Percentiles rank a stretch among this genome's conserved stretches.
Conservation (phyloP, 92 coral and sea anemone genomes). For the Porites rus region DNA sequence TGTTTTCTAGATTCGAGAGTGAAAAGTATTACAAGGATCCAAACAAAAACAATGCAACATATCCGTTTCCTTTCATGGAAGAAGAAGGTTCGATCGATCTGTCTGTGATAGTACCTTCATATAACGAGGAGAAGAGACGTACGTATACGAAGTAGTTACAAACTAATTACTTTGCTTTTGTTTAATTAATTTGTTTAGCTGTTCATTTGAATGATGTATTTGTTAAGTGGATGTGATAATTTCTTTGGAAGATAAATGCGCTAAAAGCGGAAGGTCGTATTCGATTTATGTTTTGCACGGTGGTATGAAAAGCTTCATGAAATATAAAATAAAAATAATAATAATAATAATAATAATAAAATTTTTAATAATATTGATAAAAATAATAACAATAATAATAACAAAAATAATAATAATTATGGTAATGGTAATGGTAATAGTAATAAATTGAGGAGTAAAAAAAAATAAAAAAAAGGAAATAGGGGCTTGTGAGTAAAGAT, state of each 20-base stretch:
- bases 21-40: constrained; percentile 97
- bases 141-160: constrained; percentile 39
- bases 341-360: too few species aligned
- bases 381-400: too few species aligned
- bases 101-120: constrained; percentile 92
- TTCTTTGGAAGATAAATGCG: not conserved
- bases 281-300: too few species aligned
- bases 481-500: too few species aligned
- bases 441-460: too few species aligned
- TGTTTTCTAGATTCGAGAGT: constrained; percentile 80
- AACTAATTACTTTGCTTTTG: not conserved
- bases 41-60: constrained; percentile 87
- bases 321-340: too few species aligned
- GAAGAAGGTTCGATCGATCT: constrained; percentile 91
- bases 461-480: too few species aligned
- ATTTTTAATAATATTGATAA: too few species aligned
- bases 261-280: too few species aligned
- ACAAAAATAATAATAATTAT: too few species aligned
- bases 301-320: too few species aligned
- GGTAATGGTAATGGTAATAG: too few species aligned
- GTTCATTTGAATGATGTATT: constrained; percentile 11
- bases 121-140: constrained; percentile 96
- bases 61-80: constrained; percentile 93
- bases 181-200: constrained; percentile 17
- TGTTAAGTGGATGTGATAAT: not conserved